Percentiles rank a stretch among this genome's conserved stretches.
Evolutionary conservation across 1,140 invertebrate genomes (phyloP).

Genomic region (Heliconius congener): DNA sequence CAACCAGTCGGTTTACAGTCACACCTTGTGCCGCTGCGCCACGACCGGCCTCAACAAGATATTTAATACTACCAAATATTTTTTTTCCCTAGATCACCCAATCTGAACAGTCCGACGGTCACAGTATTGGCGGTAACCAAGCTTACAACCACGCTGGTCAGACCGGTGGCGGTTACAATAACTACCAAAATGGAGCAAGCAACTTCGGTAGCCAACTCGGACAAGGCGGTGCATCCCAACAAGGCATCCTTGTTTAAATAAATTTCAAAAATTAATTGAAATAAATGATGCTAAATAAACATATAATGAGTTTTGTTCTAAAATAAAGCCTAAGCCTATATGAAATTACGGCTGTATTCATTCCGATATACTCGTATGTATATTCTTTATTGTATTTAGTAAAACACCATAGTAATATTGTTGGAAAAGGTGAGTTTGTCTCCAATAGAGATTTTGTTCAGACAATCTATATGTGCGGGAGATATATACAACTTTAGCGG

Average conservation of each 20-base stretch:
- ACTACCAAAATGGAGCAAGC: constrained; percentile 7
- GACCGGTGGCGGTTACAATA: background rate
- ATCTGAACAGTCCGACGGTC: constrained; percentile 5
- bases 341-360: too few relatives aligned
- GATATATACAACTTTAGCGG: too few relatives aligned
- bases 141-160: constrained; percentile 15
- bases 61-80: background rate
- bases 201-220: constrained; percentile 7
- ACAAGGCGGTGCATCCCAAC: constrained; percentile 10
- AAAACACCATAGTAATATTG: too few relatives aligned
- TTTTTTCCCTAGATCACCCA: constrained; percentile 13
- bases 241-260: background rate
- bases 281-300: background rate
- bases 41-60: too few relatives aligned
- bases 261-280: background rate
- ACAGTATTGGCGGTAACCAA: constrained; percentile 11
- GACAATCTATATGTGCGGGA: too few relatives aligned
- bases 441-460: too few relatives aligned
- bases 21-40: too few relatives aligned
- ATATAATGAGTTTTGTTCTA: background rate
- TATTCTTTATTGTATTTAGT: too few relatives aligned
- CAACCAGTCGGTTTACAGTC: too few relatives aligned
- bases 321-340: too few relatives aligned
- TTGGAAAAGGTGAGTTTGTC: too few relatives aligned
- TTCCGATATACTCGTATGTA: too few relatives aligned